A percentile compares a stretch with the other conserved stretches of the same genome.
Evolutionary conservation across 2,888 invertebrate species (phyloP).

Genomic region (Anodontia alba): DNA sequence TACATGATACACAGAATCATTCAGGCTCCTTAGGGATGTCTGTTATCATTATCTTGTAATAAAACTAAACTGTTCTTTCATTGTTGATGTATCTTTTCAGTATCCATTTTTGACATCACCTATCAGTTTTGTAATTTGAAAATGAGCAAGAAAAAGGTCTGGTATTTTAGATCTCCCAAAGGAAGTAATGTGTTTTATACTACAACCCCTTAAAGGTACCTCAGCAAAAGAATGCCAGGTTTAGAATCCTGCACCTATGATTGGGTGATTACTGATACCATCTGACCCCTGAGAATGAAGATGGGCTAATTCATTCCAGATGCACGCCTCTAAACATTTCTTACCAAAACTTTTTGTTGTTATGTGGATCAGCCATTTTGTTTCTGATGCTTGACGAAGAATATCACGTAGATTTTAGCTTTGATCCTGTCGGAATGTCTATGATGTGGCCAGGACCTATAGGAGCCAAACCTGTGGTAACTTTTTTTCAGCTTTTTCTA

Average conservation of each 20-base stretch:
- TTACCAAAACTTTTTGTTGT: constrained; percentile 46
- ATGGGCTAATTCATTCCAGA: constrained; percentile 63
- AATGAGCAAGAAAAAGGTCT: not conserved
- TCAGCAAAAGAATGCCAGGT: not conserved
- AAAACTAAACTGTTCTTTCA: constrained; percentile 4
- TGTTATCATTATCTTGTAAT: constrained; percentile 36
- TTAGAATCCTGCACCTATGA: constrained; percentile 46
- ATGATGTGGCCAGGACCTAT: constrained; percentile 64
- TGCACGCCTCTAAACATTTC: constrained; percentile 41
- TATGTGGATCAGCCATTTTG: constrained; percentile 57
- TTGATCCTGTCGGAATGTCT: constrained; percentile 57
- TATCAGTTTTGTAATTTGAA: not conserved
- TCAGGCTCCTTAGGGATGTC: constrained; percentile 40
- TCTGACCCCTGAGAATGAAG: constrained; percentile 59
- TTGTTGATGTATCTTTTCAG: constrained; percentile 1
- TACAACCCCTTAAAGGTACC: not conserved
- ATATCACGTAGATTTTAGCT: constrained; percentile 57
- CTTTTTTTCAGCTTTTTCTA: constrained; percentile 24
- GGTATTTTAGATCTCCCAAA: not conserved
- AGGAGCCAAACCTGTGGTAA: constrained; percentile 64
- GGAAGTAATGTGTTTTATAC: constrained; percentile 5
- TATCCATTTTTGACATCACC: not conserved
- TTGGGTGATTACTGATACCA: constrained; percentile 61
- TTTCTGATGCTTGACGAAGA: constrained; percentile 64
- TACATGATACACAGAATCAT: constrained; percentile 1